These are phyloP conservation scores for Azemiops feae DNA, from an alignment of 2,113 vertebrate species.

Conservation along the genomic window DNA sequence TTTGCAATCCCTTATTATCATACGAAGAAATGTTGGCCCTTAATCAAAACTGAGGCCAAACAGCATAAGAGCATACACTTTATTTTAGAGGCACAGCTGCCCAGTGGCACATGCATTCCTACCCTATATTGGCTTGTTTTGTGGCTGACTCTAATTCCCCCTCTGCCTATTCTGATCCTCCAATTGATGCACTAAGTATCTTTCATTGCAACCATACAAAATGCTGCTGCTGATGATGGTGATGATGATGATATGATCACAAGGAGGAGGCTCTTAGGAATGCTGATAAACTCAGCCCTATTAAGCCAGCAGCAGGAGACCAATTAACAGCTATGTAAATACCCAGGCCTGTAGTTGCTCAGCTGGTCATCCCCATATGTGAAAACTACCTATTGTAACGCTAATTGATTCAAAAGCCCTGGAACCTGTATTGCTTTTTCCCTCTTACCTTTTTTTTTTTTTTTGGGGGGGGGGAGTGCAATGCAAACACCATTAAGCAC, in stretches of 20 bases:
- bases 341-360: constrained; percentile 40
- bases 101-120: not conserved
- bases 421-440: constrained; percentile 30
- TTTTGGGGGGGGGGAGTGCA: constrained; percentile 2
- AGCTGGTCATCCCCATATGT: constrained; percentile 21
- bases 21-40: not conserved
- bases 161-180: not conserved
- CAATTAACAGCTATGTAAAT: constrained; percentile 33
- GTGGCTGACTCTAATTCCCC: too few relatives aligned
- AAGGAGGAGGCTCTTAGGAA: constrained; percentile 1
- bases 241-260: not conserved
- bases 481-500: constrained; percentile 45
- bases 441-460: constrained; percentile 36
- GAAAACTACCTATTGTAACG: constrained; percentile 20
- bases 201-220: constrained; percentile 28
- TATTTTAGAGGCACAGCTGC: not conserved
- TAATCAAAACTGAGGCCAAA: not conserved
- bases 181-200: not conserved
- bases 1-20: not conserved
- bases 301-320: constrained; percentile 51
- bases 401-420: constrained; percentile 47
- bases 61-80: not conserved
- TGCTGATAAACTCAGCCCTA: constrained; percentile 19
- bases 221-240: not conserved
- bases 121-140: not conserved